phyloP scores from a whole-genome alignment of 2,797 vertebrate species.

The Anabas testudineus region DNA sequence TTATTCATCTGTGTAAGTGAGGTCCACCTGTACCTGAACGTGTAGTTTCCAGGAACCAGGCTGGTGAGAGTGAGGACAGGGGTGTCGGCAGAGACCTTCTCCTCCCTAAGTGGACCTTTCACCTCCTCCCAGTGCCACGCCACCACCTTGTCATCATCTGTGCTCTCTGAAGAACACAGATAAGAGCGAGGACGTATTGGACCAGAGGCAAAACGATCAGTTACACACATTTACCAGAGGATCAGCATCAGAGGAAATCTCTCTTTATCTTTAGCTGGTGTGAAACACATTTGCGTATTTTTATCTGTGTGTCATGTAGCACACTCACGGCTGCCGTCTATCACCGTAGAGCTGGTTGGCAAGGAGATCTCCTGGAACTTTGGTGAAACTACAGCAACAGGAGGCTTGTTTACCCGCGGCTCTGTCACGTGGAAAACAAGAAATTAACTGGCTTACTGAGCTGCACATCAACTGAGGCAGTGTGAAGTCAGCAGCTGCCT shows the following conservation, averaged over 20 bases:
- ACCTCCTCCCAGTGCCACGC: slow-evolving; percentile 96
- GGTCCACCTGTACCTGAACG: slow-evolving; percentile 88
- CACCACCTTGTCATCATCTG: slow-evolving; percentile 95
- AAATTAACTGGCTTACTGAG: slow-evolving; percentile 36
- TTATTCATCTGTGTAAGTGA: not conserved
- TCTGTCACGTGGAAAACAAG: slow-evolving; percentile 82
- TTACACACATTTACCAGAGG: slow-evolving; percentile 5
- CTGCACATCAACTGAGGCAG: slow-evolving; percentile 1
- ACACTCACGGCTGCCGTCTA: slow-evolving; percentile 98
- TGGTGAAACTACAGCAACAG: slow-evolving; percentile 94
- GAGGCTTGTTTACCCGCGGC: slow-evolving; percentile 93
- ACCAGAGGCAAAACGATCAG: not conserved
- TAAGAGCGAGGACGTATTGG: too few relatives aligned
- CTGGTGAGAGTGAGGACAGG: slow-evolving; percentile 90
- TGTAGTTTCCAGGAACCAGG: slow-evolving; percentile 97
- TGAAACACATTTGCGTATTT: not conserved
- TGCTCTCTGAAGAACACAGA: slow-evolving; percentile 88
- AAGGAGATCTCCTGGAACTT: slow-evolving; percentile 94
- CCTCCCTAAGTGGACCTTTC: slow-evolving; percentile 94
- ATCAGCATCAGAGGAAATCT: not conserved
- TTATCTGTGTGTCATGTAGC: not conserved
- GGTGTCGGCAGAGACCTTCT: slow-evolving; percentile 92
- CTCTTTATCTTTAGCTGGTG: not conserved
- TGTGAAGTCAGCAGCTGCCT: not conserved
- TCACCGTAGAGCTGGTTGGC: slow-evolving; percentile 96